Evolutionary conservation across 2,797 vertebrate species (phyloP), one percentile per base, ranked within the genome.

Genomic region (Morelia viridis): DNA sequence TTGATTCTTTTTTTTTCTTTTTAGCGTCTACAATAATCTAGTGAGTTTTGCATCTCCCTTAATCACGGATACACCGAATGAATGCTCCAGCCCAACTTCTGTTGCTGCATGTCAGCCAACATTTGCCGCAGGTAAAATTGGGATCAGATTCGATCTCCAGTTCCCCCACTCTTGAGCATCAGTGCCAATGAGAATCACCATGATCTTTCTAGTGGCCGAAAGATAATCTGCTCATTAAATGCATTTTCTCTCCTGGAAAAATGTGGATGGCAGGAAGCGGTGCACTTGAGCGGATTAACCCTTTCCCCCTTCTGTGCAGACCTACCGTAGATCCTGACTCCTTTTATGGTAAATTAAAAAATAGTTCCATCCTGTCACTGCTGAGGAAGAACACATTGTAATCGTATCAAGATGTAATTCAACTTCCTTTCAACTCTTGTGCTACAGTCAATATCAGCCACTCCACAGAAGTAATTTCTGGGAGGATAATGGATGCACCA

Each of bases 1-100:
- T 35, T 83, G 57, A 64, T 22, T 8, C 0, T 96, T 96, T 24
- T 46, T 46, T 17, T 96, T 50, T 26, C 96, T 94, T 96, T 94
- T 92, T 96, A 99, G 99, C 92, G 98, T 99, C 95, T 99, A 99
- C 96, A 99, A 99, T 94, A 99, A 98, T 94, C 98, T 99, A 96
- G 99, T 99, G 96, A 98, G 98, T 92, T 99, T 99, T 94, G 99
- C 99, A 90, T 99, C 99, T 94, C 99, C 99, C 0, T 98, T 99
- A 96, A 98, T 99, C 97, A 99, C 99, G 0, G 99, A 99, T 97
- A 97, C 98, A 97, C 97, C 98, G 87, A 97, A 97, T 68, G 99
- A 99, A 90, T 99, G 99, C 96, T 97, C 97, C 26, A 99, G 99
- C 96, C 99, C 99, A 89, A 98, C 98, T 0, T 97, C 98, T 91